Percentiles rank a stretch among this genome's conserved stretches.
These are phyloP conservation scores for Mycalesis mineus DNA, from an alignment of 2,888 invertebrate species.

Conservation along the genomic window DNA sequence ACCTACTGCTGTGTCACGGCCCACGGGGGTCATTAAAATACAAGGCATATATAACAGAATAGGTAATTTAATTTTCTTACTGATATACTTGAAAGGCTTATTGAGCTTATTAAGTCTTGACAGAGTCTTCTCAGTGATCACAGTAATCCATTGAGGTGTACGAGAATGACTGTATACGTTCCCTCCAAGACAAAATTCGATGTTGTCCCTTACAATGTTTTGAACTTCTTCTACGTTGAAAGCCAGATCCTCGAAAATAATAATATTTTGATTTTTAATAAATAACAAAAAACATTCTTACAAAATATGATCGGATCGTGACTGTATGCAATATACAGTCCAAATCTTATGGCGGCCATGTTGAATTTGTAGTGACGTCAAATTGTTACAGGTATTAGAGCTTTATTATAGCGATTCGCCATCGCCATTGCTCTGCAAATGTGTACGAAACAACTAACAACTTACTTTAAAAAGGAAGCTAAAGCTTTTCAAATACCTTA, in stretches of 20 bases:
- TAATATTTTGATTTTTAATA: background rate
- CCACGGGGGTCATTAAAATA: too few relatives aligned
- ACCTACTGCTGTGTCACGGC: too few relatives aligned
- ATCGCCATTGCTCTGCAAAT: too few relatives aligned
- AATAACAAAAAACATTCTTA: too few relatives aligned
- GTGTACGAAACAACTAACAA: too few relatives aligned
- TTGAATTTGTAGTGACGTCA: conserved; percentile 7
- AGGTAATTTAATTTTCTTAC: conserved; percentile 48
- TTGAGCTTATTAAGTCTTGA: conserved; percentile 84
- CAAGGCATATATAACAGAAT: background rate
- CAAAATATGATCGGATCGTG: too few relatives aligned
- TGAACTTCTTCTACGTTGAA: conserved; percentile 86
- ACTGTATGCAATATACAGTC: too few relatives aligned
- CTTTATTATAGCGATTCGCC: too few relatives aligned
- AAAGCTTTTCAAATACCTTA: too few relatives aligned
- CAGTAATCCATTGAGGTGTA: conserved; percentile 81
- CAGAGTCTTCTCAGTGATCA: conserved; percentile 86
- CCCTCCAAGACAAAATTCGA: conserved; percentile 85
- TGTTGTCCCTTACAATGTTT: conserved; percentile 85
- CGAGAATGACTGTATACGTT: conserved; percentile 80
- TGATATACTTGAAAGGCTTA: conserved; percentile 88
- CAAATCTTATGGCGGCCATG: background rate
- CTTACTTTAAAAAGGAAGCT: too few relatives aligned
- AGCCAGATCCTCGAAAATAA: conserved; percentile 51
- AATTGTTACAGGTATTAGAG: too few relatives aligned